These are phyloP conservation scores for Amphimallon solstitiale DNA, from an alignment of 2,888 invertebrate genomes.

Conservation along the genomic window DNA sequence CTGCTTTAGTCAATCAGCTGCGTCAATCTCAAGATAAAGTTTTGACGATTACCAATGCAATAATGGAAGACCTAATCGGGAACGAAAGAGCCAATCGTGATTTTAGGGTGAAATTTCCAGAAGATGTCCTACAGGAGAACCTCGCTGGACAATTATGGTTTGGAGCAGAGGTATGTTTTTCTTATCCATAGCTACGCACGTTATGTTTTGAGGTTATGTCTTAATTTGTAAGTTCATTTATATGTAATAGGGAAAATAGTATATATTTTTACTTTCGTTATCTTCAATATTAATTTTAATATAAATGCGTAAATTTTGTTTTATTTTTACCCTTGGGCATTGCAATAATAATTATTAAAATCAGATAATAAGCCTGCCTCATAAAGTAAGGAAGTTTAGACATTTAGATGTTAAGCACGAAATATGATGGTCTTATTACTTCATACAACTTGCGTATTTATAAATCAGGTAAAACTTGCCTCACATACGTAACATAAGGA, in stretches of 20 bases:
- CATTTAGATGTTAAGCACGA: background rate
- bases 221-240: background rate
- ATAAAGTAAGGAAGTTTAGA: background rate
- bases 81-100: constrained; percentile 91
- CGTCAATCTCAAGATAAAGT: constrained; percentile 94
- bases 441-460: background rate
- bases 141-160: constrained; percentile 99
- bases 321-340: background rate
- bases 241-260: too few relatives aligned
- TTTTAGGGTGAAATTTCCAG: constrained; percentile 98
- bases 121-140: constrained; percentile 98
- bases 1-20: constrained; percentile 92
- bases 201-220: too few relatives aligned
- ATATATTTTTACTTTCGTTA: too few relatives aligned
- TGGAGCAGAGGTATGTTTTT: constrained; percentile 85
- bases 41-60: constrained; percentile 90
- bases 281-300: background rate
- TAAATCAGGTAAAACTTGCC: background rate
- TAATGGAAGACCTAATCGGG: constrained; percentile 92
- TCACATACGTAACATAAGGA: constrained; percentile 16
- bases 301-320: background rate
- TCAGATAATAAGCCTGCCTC: background rate
- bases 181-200: background rate
- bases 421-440: background rate
- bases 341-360: background rate